Evolutionary conservation across 1,140 invertebrate genomes (phyloP).

Genomic region (Probaryconus sp.): DNA sequence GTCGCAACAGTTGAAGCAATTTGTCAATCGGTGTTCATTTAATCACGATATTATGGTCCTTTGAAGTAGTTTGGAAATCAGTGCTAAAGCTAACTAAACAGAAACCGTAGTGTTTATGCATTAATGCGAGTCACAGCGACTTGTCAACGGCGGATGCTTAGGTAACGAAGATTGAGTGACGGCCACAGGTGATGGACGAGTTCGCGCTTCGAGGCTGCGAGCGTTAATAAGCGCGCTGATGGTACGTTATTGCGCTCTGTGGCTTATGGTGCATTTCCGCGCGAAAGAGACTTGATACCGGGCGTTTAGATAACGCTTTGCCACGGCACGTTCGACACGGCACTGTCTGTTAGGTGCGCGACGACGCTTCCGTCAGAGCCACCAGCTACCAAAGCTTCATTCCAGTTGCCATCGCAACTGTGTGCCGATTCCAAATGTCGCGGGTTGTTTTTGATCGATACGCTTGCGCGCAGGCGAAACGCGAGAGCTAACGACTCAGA

Average conservation of each 20-base stretch:
- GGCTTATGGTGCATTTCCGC: slow-evolving; percentile 34
- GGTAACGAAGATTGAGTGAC: slow-evolving; percentile 56
- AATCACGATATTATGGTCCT: no score
- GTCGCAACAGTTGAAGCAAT: no score
- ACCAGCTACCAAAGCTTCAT: slow-evolving; percentile 30
- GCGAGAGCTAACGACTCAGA: slow-evolving; percentile 11
- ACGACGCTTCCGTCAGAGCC: slow-evolving; percentile 11
- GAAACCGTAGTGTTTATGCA: slow-evolving; percentile 49
- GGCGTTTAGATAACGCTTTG: slow-evolving; percentile 27
- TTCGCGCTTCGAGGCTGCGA: slow-evolving; percentile 17
- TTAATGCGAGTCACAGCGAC: slow-evolving; percentile 52
- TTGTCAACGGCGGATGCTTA: slow-evolving; percentile 48
- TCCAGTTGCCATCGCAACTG: slow-evolving; percentile 58
- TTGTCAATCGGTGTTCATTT: no score
- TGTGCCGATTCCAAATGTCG: slow-evolving; percentile 56
- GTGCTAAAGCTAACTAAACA: slow-evolving; percentile 29
- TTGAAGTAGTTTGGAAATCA: slow-evolving; percentile 31
- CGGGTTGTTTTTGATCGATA: slow-evolving; percentile 55
- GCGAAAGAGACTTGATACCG: slow-evolving; percentile 39
- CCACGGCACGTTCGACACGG: slow-evolving; percentile 40
- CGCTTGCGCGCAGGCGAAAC: slow-evolving; percentile 41
- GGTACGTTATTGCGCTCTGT: slow-evolving; percentile 45
- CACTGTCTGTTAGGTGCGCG: slow-evolving; percentile 38
- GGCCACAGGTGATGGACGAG: slow-evolving; percentile 49
- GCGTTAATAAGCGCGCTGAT: slow-evolving; percentile 57